Base-by-base conservation (phyloP, 2,797 vertebrate species). In the Ctenochaetus hawaiiensis region DNA sequence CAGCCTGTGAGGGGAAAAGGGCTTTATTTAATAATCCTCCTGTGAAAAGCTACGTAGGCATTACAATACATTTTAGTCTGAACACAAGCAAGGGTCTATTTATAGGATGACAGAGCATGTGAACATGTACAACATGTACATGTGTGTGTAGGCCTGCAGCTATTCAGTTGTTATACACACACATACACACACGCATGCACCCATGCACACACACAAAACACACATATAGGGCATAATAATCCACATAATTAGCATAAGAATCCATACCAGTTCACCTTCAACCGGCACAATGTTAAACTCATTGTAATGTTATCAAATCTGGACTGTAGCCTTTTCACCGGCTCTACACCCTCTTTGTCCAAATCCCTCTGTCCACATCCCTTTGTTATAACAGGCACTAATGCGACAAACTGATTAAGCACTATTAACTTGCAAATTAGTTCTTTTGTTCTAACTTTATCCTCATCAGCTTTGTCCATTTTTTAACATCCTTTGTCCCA, bases 391-490 rank as follows among this genome's bases (percentile, higher is more conserved):
- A 77, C 81, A 80, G 90, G 45, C 87, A 76, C 84, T 89, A 92
- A 88, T 87, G 81, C 81, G 48, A 89, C 90, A 91, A 91, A 91
- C 89, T 91, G 91, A 92, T 91, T 92, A 92, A 80, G 83, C 74
- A 63, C 83, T 59, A 91, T 93, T 91, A 92, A 93, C 87, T 90
- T 91, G 90, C 90, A 92, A 93, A 93, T 93, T 44, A 89, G 73
- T 86, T 91, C 72, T 82, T 94, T 92, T 91, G 88, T 92, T 92
- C 88, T 82, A 87, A 89, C 76, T 85, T 88, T 49, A 87, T 91
- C 87, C 83, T 58, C 60, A 83, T 89, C 81, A 83, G 74, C 88
- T 88, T 83, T 77, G 69, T 84, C 83, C 69, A 61, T 81, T 91
- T 34, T 87, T 70, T 80, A 88, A 87, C 64, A 82, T 60, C 80